Evolutionary conservation across 2,888 invertebrate species (phyloP).

Genomic region (Agrochola macilenta): DNA sequence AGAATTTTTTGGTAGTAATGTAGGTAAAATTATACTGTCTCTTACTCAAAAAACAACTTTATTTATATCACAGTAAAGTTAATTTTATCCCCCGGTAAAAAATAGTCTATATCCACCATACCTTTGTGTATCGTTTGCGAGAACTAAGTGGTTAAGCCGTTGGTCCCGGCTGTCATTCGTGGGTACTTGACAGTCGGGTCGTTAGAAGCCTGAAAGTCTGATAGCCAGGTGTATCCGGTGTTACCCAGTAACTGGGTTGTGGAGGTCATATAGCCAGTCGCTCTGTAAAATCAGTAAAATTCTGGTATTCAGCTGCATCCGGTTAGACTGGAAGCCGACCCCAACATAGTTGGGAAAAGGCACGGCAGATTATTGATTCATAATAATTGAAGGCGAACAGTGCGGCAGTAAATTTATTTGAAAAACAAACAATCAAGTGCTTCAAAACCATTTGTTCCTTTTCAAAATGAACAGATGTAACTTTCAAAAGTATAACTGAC

Average conservation of each 20-base stretch:
- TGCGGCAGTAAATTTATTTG: background rate
- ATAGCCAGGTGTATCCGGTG: too few relatives aligned
- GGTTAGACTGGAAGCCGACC: too few relatives aligned
- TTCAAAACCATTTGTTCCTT: background rate
- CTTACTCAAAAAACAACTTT: slow-evolving; percentile 7
- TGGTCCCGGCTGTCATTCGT: too few relatives aligned
- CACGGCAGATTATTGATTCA: background rate
- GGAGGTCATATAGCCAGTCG: too few relatives aligned
- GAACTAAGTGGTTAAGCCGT: slow-evolving; percentile 16
- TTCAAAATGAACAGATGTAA: slow-evolving; percentile 7
- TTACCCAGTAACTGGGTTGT: too few relatives aligned
- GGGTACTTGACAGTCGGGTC: too few relatives aligned
- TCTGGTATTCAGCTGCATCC: too few relatives aligned
- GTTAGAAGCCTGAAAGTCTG: too few relatives aligned
- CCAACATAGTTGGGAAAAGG: too few relatives aligned
- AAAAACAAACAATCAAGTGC: background rate
- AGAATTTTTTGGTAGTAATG: slow-evolving; percentile 37
- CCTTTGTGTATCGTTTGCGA: slow-evolving; percentile 23
- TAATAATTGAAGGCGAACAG: background rate
- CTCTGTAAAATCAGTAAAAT: too few relatives aligned
- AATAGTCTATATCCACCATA: slow-evolving; percentile 13
- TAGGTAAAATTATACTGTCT: background rate
- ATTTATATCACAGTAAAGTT: background rate
- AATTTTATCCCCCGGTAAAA: slow-evolving; percentile 14
- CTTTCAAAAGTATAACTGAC: background rate